These are phyloP conservation scores for Pelochelys cantorii DNA, from an alignment of 2,797 vertebrate genomes.

Conservation along the genomic window DNA sequence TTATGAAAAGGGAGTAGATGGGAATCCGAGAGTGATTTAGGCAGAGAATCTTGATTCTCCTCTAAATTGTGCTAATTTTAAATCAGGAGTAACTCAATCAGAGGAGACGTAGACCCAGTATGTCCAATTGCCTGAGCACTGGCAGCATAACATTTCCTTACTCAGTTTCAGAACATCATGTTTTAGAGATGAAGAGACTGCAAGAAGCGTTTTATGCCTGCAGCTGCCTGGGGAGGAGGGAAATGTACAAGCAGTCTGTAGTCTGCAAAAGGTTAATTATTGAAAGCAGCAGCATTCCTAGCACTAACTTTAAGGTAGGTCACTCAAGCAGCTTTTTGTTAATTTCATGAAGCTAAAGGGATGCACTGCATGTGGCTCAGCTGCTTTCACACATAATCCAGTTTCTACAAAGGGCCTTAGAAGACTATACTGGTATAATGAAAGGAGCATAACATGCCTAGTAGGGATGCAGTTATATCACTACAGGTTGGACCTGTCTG, in stretches of 20 bases:
- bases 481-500: not conserved
- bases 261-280: constrained; percentile 3
- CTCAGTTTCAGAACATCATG: not conserved
- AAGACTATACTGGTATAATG: not conserved
- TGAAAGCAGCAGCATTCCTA: not conserved
- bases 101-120: not conserved
- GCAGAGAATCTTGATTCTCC: not conserved
- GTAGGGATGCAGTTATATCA: not conserved
- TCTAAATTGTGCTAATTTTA: not conserved
- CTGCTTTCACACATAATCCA: not conserved
- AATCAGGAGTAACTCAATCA: not conserved
- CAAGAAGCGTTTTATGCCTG: not conserved
- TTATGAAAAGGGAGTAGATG: not conserved
- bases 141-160: not conserved
- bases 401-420: not conserved
- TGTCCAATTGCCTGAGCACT: not conserved
- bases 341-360: not conserved
- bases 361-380: not conserved
- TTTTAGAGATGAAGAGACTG: not conserved
- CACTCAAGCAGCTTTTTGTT: not conserved
- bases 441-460: not conserved
- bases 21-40: not conserved
- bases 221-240: not conserved
- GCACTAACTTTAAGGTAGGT: not conserved
- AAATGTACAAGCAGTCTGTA: not conserved